Conservation (phyloP, 1,140 invertebrate genomes). For the Branchinecta lindahli region DNA sequence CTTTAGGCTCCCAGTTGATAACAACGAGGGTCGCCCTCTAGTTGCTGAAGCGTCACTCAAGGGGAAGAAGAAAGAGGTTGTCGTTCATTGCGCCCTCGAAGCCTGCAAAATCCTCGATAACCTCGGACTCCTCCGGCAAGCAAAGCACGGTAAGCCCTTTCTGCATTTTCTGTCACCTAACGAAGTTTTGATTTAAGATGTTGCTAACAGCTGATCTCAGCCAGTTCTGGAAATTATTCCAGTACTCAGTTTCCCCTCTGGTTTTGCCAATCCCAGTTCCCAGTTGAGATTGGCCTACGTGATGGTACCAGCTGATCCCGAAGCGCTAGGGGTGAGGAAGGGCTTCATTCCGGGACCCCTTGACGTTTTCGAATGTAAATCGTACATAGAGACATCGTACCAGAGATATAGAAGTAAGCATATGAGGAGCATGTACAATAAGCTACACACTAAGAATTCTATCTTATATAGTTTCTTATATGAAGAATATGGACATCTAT, state of each 20-base stretch:
- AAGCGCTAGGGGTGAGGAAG: no score
- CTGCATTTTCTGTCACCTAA: not conserved
- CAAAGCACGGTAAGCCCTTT: constrained; percentile 45
- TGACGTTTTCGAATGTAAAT: no score
- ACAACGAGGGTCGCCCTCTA: constrained; percentile 44
- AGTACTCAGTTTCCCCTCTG: not conserved
- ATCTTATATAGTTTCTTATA: no score
- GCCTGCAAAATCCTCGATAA: constrained; percentile 81
- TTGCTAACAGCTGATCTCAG: constrained; percentile 12
- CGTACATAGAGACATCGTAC: no score
- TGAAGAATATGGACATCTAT: no score
- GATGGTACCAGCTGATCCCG: no score
- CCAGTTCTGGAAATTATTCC: not conserved
- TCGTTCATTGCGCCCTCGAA: constrained; percentile 80
- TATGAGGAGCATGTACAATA: no score
- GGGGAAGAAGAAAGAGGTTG: constrained; percentile 88
- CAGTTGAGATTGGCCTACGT: no score
- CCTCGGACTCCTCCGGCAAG: constrained; percentile 55
- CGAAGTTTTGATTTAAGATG: not conserved
- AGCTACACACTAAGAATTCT: no score
- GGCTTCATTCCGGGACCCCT: no score
- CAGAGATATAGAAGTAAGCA: no score
- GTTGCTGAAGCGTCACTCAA: constrained; percentile 68
- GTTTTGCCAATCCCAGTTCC: no score
- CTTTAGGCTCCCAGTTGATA: constrained; percentile 23